Percentiles rank a stretch among this genome's conserved stretches.
These are phyloP conservation scores for Semnornis frantzii DNA, from an alignment of 2,113 vertebrate species.

Conservation along the genomic window DNA sequence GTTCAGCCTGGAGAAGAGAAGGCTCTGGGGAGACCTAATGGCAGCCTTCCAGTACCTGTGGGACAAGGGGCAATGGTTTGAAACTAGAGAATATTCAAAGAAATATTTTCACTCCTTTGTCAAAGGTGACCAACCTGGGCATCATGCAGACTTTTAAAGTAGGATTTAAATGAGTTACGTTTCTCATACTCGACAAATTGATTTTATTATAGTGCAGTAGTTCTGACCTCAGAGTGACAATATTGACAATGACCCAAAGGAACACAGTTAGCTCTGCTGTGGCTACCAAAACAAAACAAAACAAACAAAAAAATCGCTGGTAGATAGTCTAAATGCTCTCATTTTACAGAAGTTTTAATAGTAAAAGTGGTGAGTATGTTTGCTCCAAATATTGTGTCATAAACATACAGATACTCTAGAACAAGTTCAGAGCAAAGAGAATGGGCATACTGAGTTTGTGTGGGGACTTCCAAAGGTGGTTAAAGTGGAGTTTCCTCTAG, in stretches of 20 bases:
- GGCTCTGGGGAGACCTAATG: no score
- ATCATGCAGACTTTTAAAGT: neutral
- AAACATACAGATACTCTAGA: neutral
- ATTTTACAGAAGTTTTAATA: neutral
- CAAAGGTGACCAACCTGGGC: neutral
- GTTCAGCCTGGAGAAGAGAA: no score
- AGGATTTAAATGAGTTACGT: neutral
- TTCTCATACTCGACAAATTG: neutral
- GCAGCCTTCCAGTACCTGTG: no score
- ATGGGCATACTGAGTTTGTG: neutral
- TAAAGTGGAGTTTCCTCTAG: neutral
- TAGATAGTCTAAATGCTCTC: neutral
- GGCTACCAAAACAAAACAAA: neutral
- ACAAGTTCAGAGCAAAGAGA: neutral
- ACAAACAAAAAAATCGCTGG: neutral
- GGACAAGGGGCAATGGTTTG: no score
- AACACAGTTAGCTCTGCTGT: neutral
- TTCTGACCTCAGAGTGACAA: neutral
- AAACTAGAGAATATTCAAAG: no score
- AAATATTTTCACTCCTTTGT: neutral
- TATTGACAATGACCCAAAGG: neutral
- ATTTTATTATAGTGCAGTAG: neutral
- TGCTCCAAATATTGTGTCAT: neutral
- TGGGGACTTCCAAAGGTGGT: neutral
- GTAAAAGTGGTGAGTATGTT: neutral